These are phyloP conservation scores for Polypedilum vanderplanki DNA, from an alignment of 1,140 invertebrate species.

Conservation along the genomic window DNA sequence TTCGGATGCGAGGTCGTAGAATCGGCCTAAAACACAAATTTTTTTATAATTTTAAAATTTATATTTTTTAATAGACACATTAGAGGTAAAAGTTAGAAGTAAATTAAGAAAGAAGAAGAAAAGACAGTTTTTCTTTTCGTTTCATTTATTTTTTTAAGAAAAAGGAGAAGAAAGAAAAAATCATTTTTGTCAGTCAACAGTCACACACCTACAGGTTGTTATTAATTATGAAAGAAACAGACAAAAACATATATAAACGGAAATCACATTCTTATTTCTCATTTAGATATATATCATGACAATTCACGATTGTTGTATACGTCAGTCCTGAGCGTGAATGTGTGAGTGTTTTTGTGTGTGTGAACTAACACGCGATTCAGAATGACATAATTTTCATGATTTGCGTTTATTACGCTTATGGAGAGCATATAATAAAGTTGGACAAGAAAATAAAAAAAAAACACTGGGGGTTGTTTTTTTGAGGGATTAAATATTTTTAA, in stretches of 20 bases:
- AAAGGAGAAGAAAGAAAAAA: background rate
- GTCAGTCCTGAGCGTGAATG: background rate
- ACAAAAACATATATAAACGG: background rate
- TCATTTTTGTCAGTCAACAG: background rate
- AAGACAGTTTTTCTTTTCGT: background rate
- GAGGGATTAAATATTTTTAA: background rate
- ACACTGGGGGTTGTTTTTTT: background rate
- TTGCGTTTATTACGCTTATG: background rate
- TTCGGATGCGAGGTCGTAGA: slow-evolving; percentile 79
- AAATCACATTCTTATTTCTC: too few species aligned
- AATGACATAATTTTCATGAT: background rate
- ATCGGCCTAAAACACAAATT: slow-evolving; percentile 55
- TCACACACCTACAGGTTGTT: too few species aligned
- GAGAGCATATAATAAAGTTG: background rate
- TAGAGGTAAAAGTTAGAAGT: background rate
- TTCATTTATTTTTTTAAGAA: background rate
- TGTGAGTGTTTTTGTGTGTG: background rate
- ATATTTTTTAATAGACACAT: too few species aligned
- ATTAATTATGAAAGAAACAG: background rate
- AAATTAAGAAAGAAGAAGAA: background rate
- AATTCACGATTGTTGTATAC: too few species aligned
- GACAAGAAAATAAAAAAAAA: background rate
- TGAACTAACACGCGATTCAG: background rate
- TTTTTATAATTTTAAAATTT: background rate
- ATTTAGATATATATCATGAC: too few species aligned